Conservation (phyloP, 2,797 vertebrate genomes). For the Halcyon badia region DNA sequence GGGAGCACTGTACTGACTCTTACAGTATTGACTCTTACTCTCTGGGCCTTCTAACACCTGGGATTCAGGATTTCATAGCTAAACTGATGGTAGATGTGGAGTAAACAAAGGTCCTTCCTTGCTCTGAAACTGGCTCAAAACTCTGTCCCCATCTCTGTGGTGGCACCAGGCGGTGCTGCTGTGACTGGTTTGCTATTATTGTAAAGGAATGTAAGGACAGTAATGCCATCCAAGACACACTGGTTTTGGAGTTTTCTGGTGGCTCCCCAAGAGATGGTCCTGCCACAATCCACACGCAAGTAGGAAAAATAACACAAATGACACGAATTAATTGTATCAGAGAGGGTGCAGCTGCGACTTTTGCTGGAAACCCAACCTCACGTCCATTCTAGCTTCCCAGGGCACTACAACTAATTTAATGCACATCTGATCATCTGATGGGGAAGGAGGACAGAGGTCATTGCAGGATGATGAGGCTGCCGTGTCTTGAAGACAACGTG, state of each 20-base stretch:
- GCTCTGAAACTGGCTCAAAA: neutral
- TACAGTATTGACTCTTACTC: neutral
- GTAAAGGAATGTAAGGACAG: neutral
- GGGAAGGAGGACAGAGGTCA: neutral
- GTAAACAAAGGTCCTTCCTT: neutral
- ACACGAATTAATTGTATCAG: neutral
- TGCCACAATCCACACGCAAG: neutral
- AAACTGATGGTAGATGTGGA: neutral
- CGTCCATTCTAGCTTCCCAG: fast-evolving
- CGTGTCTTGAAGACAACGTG: neutral
- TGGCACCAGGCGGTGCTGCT: neutral
- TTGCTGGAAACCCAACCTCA: neutral
- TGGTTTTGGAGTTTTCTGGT: neutral
- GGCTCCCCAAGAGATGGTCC: neutral
- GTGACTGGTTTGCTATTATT: neutral
- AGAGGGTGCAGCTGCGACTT: neutral
- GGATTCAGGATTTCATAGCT: neutral
- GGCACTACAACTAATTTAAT: neutral
- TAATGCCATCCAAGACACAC: neutral
- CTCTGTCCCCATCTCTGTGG: neutral
- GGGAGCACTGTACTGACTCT: neutral
- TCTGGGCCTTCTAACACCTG: neutral
- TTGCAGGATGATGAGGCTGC: neutral
- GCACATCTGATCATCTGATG: neutral
- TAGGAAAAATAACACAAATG: neutral